Percentiles rank a stretch among this genome's conserved stretches.
Conservation (phyloP, 2,113 vertebrate genomes). For the Thunnus maccoyii region DNA sequence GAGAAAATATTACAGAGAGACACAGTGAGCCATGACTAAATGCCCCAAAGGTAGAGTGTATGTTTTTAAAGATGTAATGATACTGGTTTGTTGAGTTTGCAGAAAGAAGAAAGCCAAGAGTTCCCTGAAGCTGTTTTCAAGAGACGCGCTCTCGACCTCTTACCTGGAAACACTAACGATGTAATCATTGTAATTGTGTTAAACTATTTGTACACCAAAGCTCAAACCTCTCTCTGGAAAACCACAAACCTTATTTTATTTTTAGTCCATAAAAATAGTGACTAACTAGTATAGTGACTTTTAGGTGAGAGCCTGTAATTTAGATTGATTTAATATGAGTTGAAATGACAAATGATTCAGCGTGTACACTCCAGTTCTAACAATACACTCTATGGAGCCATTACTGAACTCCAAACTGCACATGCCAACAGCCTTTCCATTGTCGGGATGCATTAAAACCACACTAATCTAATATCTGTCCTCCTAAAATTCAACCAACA, state of each 20-base stretch:
- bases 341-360: too few relatives aligned
- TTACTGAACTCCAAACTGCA: neutral
- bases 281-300: too few relatives aligned
- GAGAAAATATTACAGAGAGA: neutral
- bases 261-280: neutral
- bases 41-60: too few relatives aligned
- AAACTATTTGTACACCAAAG: neutral
- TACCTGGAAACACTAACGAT: neutral
- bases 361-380: too few relatives aligned
- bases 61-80: neutral
- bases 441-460: too few relatives aligned
- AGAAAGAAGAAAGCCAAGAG: neutral
- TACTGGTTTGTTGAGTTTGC: conserved; percentile 15
- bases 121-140: neutral
- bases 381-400: neutral
- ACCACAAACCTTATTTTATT: neutral
- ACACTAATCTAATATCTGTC: neutral
- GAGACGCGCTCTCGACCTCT: neutral
- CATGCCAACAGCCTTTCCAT: neutral
- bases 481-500: too few relatives aligned
- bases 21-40: neutral
- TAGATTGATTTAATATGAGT: too few relatives aligned
- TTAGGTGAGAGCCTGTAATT: too few relatives aligned
- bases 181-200: neutral
- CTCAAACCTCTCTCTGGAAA: neutral